phyloP scores from a whole-genome alignment of 1,140 invertebrate genomes.

The Pogonus chalceus region DNA sequence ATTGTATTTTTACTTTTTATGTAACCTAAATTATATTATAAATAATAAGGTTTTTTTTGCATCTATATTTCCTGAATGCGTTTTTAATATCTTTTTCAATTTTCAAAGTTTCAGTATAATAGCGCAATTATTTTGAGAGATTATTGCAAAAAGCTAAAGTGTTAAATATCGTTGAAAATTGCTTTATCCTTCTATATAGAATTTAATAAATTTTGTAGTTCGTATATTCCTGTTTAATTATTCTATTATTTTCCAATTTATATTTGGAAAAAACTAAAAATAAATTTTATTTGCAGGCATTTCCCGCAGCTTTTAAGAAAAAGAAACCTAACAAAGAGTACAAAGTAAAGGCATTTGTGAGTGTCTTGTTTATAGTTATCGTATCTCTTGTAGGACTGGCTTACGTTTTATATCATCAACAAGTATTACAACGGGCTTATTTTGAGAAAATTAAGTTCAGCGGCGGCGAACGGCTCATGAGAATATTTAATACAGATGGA shows the following conservation, averaged over 20 bases:
- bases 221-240: too few species aligned
- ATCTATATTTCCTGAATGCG: too few species aligned
- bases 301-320: constrained; percentile 42
- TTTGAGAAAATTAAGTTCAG: constrained; percentile 78
- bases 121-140: too few species aligned
- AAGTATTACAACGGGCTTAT: constrained; percentile 68
- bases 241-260: constrained; percentile 42
- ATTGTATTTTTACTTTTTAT: too few species aligned
- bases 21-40: too few species aligned
- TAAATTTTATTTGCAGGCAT: constrained; percentile 34
- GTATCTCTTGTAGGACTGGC: constrained; percentile 72
- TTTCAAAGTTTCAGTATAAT: too few species aligned
- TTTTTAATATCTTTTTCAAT: too few species aligned
- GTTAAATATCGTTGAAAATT: too few species aligned
- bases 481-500: constrained; percentile 52
- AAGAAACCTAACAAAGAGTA: constrained; percentile 55
- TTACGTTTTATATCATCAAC: constrained; percentile 71
- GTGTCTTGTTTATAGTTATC: constrained; percentile 66
- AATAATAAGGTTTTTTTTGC: too few species aligned
- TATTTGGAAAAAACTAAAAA: constrained; percentile 23
- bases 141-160: too few species aligned
- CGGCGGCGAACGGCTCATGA: constrained; percentile 62
- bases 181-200: too few species aligned
- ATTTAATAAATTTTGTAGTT: too few species aligned
- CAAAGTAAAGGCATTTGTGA: constrained; percentile 70